phyloP scores from a whole-genome alignment of 1,140 invertebrate species.

The Oscheius sp. region DNA sequence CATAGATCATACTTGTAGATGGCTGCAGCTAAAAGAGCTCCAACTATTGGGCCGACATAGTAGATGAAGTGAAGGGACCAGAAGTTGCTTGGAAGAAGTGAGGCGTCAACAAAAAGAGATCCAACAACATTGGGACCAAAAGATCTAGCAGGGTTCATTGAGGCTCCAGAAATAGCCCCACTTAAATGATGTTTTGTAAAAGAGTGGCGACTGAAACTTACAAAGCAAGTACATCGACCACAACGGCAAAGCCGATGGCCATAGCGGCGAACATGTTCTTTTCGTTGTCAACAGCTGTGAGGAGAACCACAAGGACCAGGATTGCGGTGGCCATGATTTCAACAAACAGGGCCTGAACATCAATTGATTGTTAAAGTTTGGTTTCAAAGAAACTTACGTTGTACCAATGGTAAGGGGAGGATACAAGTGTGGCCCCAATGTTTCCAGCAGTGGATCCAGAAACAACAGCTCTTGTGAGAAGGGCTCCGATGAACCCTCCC shows the following conservation, averaged over 20 bases:
- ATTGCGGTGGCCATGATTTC: slow-evolving; percentile 60
- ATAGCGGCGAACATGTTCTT: slow-evolving; percentile 56
- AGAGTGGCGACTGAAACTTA: background rate
- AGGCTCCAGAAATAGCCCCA: slow-evolving; percentile 59
- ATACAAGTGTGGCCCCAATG: slow-evolving; percentile 40
- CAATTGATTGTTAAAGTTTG: background rate
- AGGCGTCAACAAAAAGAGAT: slow-evolving; percentile 19
- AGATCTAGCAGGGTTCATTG: slow-evolving; percentile 64
- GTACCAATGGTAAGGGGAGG: slow-evolving; percentile 1
- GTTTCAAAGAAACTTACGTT: background rate
- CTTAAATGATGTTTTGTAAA: slow-evolving; percentile 38
- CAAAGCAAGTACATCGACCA: slow-evolving; percentile 57
- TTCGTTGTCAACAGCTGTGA: slow-evolving; percentile 54
- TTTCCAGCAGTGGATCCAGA: background rate
- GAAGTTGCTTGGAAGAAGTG: slow-evolving; percentile 5
- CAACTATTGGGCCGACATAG: slow-evolving; percentile 61
- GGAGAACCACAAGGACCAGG: slow-evolving; percentile 58
- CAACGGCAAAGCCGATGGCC: slow-evolving; percentile 60
- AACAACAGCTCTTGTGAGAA: slow-evolving; percentile 42
- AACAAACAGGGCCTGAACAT: slow-evolving; percentile 46
- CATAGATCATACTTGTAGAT: slow-evolving; percentile 14
- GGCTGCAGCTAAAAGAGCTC: slow-evolving; percentile 51
- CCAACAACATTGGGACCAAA: slow-evolving; percentile 62
- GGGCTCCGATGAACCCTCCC: slow-evolving; percentile 61
- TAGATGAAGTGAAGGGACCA: slow-evolving; percentile 62